phyloP scores from a whole-genome alignment of 1,140 invertebrate genomes.

The Zaprionus lachaisei region DNA sequence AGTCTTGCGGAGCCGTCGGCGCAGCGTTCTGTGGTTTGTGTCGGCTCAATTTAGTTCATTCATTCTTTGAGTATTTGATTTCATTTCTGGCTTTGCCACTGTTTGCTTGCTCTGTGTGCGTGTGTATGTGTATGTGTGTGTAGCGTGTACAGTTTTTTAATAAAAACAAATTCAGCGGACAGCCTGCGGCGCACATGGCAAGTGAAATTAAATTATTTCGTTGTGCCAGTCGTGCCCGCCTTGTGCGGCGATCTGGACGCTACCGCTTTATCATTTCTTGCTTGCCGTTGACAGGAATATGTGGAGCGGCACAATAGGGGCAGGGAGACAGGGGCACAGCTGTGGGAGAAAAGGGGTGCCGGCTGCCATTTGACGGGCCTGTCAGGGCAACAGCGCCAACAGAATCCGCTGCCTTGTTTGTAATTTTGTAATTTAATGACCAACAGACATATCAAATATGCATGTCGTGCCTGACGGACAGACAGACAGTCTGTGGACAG shows the following conservation, averaged over 20 bases:
- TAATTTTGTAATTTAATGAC: slow-evolving; percentile 62
- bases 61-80: slow-evolving; percentile 79
- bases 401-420: slow-evolving; percentile 34
- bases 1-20: slow-evolving; percentile 30
- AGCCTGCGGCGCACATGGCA: slow-evolving; percentile 79
- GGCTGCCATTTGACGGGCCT: slow-evolving; percentile 57
- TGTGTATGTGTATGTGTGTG: slow-evolving; percentile 31
- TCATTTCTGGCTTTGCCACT: slow-evolving; percentile 56
- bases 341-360: not conserved
- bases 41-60: slow-evolving; percentile 61
- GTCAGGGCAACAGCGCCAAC: slow-evolving; percentile 22
- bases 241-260: slow-evolving; percentile 58
- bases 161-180: slow-evolving; percentile 78
- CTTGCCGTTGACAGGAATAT: slow-evolving; percentile 62
- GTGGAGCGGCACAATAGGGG: not conserved
- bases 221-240: slow-evolving; percentile 25
- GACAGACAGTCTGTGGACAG: not conserved
- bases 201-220: slow-evolving; percentile 80
- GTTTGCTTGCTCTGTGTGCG: slow-evolving; percentile 19
- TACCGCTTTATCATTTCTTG: slow-evolving; percentile 72
- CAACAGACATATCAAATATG: slow-evolving; percentile 59
- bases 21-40: slow-evolving; percentile 22
- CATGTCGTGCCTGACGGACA: slow-evolving; percentile 11
- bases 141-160: slow-evolving; percentile 74
- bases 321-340: not conserved